A percentile compares a stretch with the other conserved stretches of the same genome.
phyloP scores from a whole-genome alignment of 2,888 invertebrate species.

The Sinopyrophorus schimmeli region DNA sequence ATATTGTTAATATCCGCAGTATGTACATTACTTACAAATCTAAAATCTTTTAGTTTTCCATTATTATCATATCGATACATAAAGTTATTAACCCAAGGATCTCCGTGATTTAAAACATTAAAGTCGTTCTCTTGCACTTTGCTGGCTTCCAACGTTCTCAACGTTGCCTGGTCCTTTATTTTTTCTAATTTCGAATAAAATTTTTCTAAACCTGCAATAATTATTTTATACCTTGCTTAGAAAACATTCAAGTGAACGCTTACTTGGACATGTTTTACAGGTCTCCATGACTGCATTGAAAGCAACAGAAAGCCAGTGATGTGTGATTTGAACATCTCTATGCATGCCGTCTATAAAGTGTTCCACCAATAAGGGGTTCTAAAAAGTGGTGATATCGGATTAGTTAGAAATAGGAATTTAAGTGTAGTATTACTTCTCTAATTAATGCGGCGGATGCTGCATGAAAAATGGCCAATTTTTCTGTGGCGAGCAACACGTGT shows the following conservation, averaged over 20 bases:
- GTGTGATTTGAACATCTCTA: not conserved
- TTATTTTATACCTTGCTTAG: not conserved
- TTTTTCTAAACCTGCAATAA: conserved; percentile 1
- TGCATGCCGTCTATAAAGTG: not conserved
- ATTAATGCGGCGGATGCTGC: not conserved
- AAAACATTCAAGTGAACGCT: too few relatives aligned
- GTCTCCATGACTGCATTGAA: not conserved
- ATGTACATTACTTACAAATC: conserved; percentile 48
- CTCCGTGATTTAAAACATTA: conserved; percentile 6
- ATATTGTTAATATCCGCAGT: not conserved
- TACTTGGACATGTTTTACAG: conserved; percentile 2
- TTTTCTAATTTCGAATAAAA: not conserved
- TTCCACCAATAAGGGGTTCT: not conserved
- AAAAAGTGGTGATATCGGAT: not conserved
- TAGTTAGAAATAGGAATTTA: not conserved
- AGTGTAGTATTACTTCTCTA: not conserved
- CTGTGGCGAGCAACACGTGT: not conserved
- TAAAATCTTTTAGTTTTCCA: conserved; percentile 49
- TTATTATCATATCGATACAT: conserved; percentile 51
- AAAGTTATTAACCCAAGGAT: conserved; percentile 1
- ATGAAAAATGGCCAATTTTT: conserved; percentile 1
- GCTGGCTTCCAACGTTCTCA: not conserved
- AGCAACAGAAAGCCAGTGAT: not conserved
- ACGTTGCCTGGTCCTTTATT: not conserved
- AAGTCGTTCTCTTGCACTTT: not conserved